Percentiles rank a stretch among this genome's conserved stretches.
Conservation (phyloP, 2,888 invertebrate genomes). For the Salticus scenicus region DNA sequence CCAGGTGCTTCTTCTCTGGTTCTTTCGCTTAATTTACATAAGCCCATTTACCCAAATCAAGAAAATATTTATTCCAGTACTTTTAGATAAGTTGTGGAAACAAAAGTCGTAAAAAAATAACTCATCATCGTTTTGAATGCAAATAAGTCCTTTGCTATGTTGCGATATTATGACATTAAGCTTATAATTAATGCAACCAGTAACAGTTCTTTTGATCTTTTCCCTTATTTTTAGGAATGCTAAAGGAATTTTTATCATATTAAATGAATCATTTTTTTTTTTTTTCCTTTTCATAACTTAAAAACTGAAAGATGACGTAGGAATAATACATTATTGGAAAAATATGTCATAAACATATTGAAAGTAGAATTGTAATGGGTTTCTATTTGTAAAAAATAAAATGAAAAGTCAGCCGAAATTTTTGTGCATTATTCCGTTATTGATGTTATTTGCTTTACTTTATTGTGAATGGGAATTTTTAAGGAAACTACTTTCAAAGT, state of each 20-base stretch:
- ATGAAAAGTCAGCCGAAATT: too few species aligned
- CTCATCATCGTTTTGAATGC: constrained; percentile 3
- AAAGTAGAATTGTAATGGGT: too few species aligned
- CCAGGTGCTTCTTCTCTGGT: neutral
- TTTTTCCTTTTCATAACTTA: too few species aligned
- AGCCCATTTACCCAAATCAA: neutral
- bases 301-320: neutral
- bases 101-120: neutral
- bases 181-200: constrained; percentile 6
- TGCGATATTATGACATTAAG: neutral
- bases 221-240: neutral
- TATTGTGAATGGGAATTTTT: too few species aligned
- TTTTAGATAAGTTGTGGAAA: neutral
- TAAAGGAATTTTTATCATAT: neutral
- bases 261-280: neutral
- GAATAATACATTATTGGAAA: neutral
- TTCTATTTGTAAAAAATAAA: too few species aligned
- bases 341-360: neutral
- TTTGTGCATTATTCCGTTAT: too few species aligned
- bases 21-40: constrained; percentile 1
- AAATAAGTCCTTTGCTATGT: neutral
- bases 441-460: too few species aligned
- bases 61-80: neutral
- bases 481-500: too few species aligned
- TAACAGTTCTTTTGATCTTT: neutral